A percentile compares a stretch with the other conserved stretches of the same genome.
Evolutionary conservation across 2,113 vertebrate species (phyloP).

Genomic region (Poeciliopsis prolifica): DNA sequence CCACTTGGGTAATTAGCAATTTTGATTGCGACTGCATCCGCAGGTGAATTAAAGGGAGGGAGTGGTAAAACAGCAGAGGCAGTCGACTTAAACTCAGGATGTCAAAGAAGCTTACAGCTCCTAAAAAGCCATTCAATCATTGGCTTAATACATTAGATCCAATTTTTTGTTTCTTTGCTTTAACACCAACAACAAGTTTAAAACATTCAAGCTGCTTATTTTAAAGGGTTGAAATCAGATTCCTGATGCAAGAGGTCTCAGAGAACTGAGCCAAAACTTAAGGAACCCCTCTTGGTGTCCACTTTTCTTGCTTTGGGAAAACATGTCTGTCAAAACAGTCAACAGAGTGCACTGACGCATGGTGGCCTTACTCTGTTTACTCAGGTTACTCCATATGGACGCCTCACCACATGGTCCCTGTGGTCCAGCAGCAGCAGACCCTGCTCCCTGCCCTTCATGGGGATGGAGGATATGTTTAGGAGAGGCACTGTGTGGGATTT

Average conservation of each 20-base stretch:
- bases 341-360: slow-evolving; percentile 73
- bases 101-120: not conserved
- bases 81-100: slow-evolving; percentile 30
- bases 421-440: slow-evolving; percentile 45
- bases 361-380: slow-evolving; percentile 61
- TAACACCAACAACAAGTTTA: not conserved
- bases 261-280: slow-evolving; percentile 59
- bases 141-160: slow-evolving; percentile 1
- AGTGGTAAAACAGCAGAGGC: slow-evolving; percentile 21
- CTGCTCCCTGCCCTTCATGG: slow-evolving; percentile 71
- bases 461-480: slow-evolving; percentile 53
- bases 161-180: not conserved
- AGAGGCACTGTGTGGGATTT: slow-evolving; percentile 21
- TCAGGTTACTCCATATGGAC: slow-evolving; percentile 77
- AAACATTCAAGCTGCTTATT: slow-evolving; percentile 5
- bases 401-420: slow-evolving; percentile 58
- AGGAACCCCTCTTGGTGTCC: slow-evolving; percentile 69
- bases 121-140: not conserved
- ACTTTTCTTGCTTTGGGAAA: slow-evolving; percentile 80
- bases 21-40: slow-evolving; percentile 69
- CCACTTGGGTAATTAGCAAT: slow-evolving; percentile 76
- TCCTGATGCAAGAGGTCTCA: slow-evolving; percentile 37
- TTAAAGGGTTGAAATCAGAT: slow-evolving; percentile 48
- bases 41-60: slow-evolving; percentile 60
- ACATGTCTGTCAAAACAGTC: slow-evolving; percentile 81